Evolutionary conservation across 2,888 invertebrate genomes (phyloP), one percentile per base, ranked within the genome.

Genomic region (Hemicrepidius hirtus): DNA sequence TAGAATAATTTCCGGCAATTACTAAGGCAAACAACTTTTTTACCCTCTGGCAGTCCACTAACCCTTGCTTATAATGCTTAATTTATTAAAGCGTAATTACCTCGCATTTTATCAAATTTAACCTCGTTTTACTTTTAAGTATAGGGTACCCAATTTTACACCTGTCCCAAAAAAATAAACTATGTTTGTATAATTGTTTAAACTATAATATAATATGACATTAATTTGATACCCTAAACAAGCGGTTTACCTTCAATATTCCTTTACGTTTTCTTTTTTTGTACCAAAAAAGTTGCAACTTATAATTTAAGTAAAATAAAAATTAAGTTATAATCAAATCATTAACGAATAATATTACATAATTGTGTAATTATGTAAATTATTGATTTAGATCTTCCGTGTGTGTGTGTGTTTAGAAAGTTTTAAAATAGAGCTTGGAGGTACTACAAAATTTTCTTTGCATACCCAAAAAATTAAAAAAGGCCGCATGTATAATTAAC

Each of bases 1-100:
- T 80, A 77, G 79, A 78, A 80, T 81, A 79, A 81, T 84, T 84
- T 84, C 84, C 84, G 84, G 83, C 84, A 84, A 84, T 85, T 84
- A 84, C 82, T 79, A 83, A 79, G 77, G 81, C 77, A 82, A 85
- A 84, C 83, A 84, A 68, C 78, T 80, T 79, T 78, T 79, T 66
- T 24, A 40, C 70, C 60, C 57, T 21, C 35, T 16, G 18, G 41
- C 40, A 24, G 72, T 62, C 24, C 64, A 59, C 37, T 63, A 72
- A 64, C 72, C 72, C 68, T 72, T 68, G 63, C 35, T 21, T 63
- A 12, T 37, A 24, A 24, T 50, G 35, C 40, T 72, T 72, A 68
- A 57, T 57, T 72, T 64, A 64, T 68, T 72, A 72, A 63, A 28
- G 21, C 18, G 18, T 63, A 72, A 72, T 72, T 72, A 63, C 63